These are phyloP conservation scores for Drosophila baimaii DNA, from an alignment of 1,140 invertebrate species.

Conservation along the genomic window DNA sequence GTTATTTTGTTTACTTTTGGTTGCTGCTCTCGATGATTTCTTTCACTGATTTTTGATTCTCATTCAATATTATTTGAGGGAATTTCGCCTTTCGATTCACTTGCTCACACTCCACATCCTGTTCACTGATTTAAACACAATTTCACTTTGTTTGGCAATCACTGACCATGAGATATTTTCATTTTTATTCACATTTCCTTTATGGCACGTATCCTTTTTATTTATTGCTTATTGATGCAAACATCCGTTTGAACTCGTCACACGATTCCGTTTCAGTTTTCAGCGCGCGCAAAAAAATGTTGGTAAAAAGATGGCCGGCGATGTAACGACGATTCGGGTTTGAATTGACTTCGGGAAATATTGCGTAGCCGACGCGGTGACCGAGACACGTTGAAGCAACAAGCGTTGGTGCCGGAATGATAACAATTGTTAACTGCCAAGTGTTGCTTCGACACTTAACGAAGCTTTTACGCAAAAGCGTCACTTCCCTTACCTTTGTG, in stretches of 20 bases:
- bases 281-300: constrained; percentile 5
- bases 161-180: not conserved
- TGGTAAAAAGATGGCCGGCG: not conserved
- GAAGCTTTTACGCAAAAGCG: constrained; percentile 52
- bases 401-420: constrained; percentile 66
- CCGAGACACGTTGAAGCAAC: constrained; percentile 58
- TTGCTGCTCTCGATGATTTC: not conserved
- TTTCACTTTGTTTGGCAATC: not conserved
- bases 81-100: not conserved
- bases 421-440: constrained; percentile 53
- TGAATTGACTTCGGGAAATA: not conserved
- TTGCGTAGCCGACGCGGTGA: constrained; percentile 24
- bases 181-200: not conserved
- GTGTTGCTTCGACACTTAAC: constrained; percentile 21
- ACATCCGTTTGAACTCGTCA: not conserved
- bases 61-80: constrained; percentile 4
- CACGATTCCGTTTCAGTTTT: not conserved
- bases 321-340: not conserved
- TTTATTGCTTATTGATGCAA: not conserved
- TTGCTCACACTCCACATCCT: constrained; percentile 5
- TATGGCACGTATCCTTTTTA: not conserved
- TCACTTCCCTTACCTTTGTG: not conserved
- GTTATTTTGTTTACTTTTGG: constrained; percentile 14
- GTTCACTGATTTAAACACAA: not conserved
- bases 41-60: constrained; percentile 4